These are phyloP conservation scores for Ypsolopha scabrella DNA, from an alignment of 2,888 invertebrate genomes.

Conservation along the genomic window DNA sequence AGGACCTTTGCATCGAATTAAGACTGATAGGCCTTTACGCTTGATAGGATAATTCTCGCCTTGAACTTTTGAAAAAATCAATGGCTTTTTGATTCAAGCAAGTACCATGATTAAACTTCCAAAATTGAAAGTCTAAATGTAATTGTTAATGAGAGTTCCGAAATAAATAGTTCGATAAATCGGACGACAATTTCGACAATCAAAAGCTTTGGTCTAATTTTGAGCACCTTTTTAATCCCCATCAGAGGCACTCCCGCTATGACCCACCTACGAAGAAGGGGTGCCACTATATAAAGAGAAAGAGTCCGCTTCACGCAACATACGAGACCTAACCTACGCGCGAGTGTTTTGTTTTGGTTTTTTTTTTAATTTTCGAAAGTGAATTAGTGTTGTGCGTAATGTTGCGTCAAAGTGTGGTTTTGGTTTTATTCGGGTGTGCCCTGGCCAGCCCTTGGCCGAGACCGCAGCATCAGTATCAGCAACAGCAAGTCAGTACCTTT, in stretches of 20 bases:
- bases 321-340: constrained; percentile 41
- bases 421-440: constrained; percentile 49
- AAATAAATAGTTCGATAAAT: too few relatives aligned
- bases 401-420: constrained; percentile 48
- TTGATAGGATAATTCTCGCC: too few relatives aligned
- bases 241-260: constrained; percentile 33
- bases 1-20: too few relatives aligned
- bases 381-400: constrained; percentile 35
- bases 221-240: not conserved
- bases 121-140: too few relatives aligned
- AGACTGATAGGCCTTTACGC: too few relatives aligned
- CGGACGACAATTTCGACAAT: too few relatives aligned
- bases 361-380: constrained; percentile 14
- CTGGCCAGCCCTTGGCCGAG: constrained; percentile 30
- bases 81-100: too few relatives aligned
- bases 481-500: constrained; percentile 36
- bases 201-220: not conserved
- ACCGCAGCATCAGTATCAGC: constrained; percentile 45
- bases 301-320: constrained; percentile 43
- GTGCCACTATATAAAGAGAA: constrained; percentile 59
- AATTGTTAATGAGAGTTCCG: too few relatives aligned
- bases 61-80: too few relatives aligned
- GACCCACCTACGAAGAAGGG: constrained; percentile 40
- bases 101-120: too few relatives aligned
- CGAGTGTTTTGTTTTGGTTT: constrained; percentile 43